These are phyloP conservation scores for Metacarcinus magister DNA, from an alignment of 2,888 invertebrate species.

Conservation along the genomic window DNA sequence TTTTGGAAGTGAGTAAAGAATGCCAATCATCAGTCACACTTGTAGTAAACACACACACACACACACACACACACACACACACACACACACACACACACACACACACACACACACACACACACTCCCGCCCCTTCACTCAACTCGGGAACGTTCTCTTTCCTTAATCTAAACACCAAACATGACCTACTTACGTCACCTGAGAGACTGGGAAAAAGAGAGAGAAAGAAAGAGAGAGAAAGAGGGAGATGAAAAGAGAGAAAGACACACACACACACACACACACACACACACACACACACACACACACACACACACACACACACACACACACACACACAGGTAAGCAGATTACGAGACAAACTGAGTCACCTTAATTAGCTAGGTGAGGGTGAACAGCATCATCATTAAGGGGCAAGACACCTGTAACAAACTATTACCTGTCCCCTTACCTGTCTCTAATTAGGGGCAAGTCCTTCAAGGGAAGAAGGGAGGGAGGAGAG, in stretches of 20 bases:
- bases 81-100: constrained; percentile 45
- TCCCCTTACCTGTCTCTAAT: not conserved
- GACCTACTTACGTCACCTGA: constrained; percentile 32
- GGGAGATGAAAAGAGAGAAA: not conserved
- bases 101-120: not conserved
- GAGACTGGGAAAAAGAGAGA: not conserved
- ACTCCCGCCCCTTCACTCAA: not conserved
- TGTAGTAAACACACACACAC: no score
- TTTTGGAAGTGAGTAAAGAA: no score
- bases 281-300: not conserved
- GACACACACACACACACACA: not conserved
- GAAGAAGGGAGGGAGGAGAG: not conserved
- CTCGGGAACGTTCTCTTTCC: not conserved
- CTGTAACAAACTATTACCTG: not conserved
- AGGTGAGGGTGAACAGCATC: not conserved
- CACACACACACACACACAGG: constrained; percentile 50
- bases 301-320: constrained; percentile 9
- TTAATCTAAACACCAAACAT: constrained; percentile 15
- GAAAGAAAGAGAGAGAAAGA: constrained; percentile 29
- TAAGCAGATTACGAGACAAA: not conserved
- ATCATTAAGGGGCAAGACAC: not conserved
- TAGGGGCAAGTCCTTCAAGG: not conserved
- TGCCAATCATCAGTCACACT: no score
- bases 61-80: not conserved
- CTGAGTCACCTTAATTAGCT: not conserved